Conservation (phyloP, 2,888 invertebrate genomes). For the Sphaerophoria rueppellii region DNA sequence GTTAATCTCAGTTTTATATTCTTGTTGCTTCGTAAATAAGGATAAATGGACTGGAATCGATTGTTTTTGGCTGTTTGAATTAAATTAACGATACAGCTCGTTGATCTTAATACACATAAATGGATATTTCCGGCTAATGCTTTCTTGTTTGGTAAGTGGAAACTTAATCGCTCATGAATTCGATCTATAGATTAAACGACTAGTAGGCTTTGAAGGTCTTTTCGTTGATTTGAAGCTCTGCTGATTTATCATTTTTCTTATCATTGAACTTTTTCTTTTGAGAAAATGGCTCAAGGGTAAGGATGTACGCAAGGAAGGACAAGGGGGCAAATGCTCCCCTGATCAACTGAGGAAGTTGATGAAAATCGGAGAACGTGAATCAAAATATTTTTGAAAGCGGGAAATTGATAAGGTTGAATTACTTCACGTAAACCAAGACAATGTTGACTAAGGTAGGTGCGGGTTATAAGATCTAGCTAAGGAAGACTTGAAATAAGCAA, state of each 20-base stretch:
- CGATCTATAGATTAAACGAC: background rate
- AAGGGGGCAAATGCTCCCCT: too few relatives aligned
- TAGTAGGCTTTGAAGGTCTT: background rate
- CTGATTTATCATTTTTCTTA: background rate
- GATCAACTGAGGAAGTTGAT: too few relatives aligned
- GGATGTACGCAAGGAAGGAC: too few relatives aligned
- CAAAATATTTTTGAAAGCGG: too few relatives aligned
- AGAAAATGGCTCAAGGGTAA: too few relatives aligned
- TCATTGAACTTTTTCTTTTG: too few relatives aligned
- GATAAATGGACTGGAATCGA: slow-evolving; percentile 19
- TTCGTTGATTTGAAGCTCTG: background rate
- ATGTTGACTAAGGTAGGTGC: too few relatives aligned
- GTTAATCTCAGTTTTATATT: background rate
- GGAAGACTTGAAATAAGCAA: too few relatives aligned
- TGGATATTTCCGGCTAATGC: slow-evolving; percentile 57
- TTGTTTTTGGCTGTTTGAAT: slow-evolving; percentile 31
- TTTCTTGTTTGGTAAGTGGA: slow-evolving; percentile 31
- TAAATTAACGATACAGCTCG: slow-evolving; percentile 34
- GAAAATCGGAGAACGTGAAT: too few relatives aligned
- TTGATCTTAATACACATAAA: slow-evolving; percentile 46
- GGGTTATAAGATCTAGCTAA: too few relatives aligned
- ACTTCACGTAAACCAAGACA: too few relatives aligned
- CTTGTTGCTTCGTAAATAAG: background rate
- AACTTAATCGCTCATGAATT: slow-evolving; percentile 29
- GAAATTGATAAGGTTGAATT: too few relatives aligned